phyloP scores from a whole-genome alignment of 2,888 invertebrate species.

The Trichogramma dendrolimi region DNA sequence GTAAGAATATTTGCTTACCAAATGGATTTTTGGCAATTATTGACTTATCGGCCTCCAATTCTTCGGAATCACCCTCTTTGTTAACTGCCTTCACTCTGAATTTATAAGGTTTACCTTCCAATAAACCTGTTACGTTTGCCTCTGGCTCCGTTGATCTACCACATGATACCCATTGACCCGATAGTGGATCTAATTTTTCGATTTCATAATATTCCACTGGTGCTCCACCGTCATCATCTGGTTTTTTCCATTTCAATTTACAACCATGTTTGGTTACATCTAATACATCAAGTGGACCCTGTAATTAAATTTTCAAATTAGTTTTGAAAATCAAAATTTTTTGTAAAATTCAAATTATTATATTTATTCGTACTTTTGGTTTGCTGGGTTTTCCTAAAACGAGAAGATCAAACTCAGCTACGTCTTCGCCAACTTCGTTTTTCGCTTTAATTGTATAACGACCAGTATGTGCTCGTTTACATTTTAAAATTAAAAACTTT shows the following conservation, averaged over 20 bases:
- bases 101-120: constrained; percentile 95
- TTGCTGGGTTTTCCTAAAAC: constrained; percentile 77
- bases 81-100: constrained; percentile 98
- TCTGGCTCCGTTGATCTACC: constrained; percentile 82
- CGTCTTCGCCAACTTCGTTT: constrained; percentile 90
- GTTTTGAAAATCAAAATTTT: background rate
- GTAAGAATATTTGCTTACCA: constrained; percentile 55
- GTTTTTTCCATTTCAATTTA: constrained; percentile 87
- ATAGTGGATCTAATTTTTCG: constrained; percentile 88
- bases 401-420: constrained; percentile 84
- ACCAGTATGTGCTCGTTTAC: constrained; percentile 77
- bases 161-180: constrained; percentile 90
- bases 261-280: constrained; percentile 90
- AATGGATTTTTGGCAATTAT: constrained; percentile 99
- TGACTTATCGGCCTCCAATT: constrained; percentile 86
- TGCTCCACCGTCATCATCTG: constrained; percentile 91
- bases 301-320: background rate
- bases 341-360: background rate
- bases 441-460: constrained; percentile 85
- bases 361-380: constrained; percentile 56
- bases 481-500: constrained; percentile 80
- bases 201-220: constrained; percentile 94
- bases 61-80: constrained; percentile 96
- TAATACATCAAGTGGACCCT: constrained; percentile 81
- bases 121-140: constrained; percentile 76